Evolutionary conservation across 2,113 vertebrate species (phyloP).

Genomic region (Lichenostomus cassidix): DNA sequence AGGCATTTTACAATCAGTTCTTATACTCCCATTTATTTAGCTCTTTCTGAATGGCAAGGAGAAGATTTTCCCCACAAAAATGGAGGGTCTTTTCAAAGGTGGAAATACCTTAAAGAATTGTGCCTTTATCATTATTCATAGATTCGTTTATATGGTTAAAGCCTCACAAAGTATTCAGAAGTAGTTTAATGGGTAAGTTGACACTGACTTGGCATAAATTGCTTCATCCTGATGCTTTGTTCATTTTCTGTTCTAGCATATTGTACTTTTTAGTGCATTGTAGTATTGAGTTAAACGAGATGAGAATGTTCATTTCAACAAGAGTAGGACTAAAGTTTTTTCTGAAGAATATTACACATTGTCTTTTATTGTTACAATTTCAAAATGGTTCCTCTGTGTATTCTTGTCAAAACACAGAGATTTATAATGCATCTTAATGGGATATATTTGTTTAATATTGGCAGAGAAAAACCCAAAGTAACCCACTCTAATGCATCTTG

Average conservation of each 20-base stretch:
- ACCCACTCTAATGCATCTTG: background rate
- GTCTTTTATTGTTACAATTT: background rate
- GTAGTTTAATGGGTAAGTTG: background rate
- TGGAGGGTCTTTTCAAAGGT: slow-evolving; percentile 22
- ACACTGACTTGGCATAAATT: background rate
- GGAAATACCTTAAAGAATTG: slow-evolving; percentile 26
- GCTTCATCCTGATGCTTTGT: background rate
- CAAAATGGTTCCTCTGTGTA: background rate
- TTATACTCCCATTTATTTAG: slow-evolving; percentile 40
- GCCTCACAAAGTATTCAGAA: background rate
- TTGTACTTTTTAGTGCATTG: slow-evolving; percentile 11
- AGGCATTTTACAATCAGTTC: slow-evolving; percentile 41
- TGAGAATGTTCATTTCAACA: background rate
- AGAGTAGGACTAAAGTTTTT: background rate
- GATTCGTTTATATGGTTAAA: background rate
- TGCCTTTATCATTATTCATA: slow-evolving; percentile 40
- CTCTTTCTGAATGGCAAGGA: slow-evolving; percentile 34
- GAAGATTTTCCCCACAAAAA: slow-evolving; percentile 52
- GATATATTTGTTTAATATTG: background rate
- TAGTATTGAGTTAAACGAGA: background rate
- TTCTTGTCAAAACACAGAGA: background rate
- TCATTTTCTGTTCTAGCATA: slow-evolving; percentile 34
- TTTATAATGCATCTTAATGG: background rate
- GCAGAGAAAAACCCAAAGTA: background rate
- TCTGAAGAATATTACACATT: background rate